phyloP scores from a whole-genome alignment of 2,113 vertebrate genomes.

The Craseonycteris thonglongyai region DNA sequence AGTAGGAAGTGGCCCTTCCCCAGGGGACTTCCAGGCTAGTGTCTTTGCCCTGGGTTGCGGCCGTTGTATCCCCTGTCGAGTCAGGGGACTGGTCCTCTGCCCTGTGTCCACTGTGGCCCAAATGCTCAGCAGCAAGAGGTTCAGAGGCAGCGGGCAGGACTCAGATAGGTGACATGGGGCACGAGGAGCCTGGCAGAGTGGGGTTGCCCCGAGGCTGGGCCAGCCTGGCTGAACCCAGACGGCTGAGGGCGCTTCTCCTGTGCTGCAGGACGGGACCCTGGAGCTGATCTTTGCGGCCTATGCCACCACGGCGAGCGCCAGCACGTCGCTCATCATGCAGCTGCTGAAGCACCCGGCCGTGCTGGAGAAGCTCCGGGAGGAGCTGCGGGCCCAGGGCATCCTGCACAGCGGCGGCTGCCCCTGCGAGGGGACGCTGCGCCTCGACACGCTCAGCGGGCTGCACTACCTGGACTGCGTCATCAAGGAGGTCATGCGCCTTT shows the following conservation, averaged over 20 bases:
- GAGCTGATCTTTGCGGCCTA: conserved; percentile 97
- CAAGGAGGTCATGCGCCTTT: conserved; percentile 97
- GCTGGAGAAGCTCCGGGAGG: conserved; percentile 93
- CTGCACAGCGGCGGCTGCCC: conserved; percentile 93
- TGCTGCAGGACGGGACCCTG: conserved; percentile 90
- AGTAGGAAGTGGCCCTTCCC: not conserved
- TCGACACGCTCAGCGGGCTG: conserved; percentile 88
- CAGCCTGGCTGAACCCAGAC: too few species aligned
- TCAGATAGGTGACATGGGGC: not conserved
- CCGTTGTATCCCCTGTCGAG: not conserved
- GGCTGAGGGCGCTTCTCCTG: rapidly evolving
- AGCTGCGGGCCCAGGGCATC: conserved; percentile 88
- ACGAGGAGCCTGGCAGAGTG: rapidly evolving
- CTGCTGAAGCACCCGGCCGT: conserved; percentile 91
- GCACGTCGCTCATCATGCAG: conserved; percentile 97
- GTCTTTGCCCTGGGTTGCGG: not conserved
- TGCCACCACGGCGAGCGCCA: conserved; percentile 94
- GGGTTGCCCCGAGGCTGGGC: too few species aligned
- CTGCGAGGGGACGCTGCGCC: conserved; percentile 87
- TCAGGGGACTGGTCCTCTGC: not conserved
- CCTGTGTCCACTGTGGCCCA: rapidly evolving
- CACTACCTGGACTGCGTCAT: conserved; percentile 98
- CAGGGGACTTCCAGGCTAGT: not conserved
- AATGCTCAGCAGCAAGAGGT: not conserved
- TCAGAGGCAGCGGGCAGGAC: not conserved